Evolutionary conservation across 1,140 invertebrate genomes (phyloP).

Genomic region (Philopotamus ludificatus): DNA sequence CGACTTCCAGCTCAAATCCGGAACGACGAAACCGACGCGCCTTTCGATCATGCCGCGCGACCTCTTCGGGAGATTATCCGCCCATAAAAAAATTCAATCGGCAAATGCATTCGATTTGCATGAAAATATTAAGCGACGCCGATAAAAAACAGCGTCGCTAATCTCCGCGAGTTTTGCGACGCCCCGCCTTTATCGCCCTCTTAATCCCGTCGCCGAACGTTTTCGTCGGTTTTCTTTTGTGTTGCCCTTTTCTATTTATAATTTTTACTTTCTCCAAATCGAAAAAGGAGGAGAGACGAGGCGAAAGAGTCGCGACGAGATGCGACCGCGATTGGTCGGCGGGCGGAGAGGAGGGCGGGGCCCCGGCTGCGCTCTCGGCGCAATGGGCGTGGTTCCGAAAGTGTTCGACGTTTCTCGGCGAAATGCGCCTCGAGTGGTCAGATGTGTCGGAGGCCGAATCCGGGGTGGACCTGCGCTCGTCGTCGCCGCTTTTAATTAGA

Average conservation of each 20-base stretch:
- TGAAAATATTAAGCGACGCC: too few relatives aligned
- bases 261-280: neutral
- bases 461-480: neutral
- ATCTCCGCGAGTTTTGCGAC: neutral
- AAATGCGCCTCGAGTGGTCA: neutral
- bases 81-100: too few relatives aligned
- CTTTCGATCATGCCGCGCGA: neutral
- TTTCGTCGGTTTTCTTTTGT: too few relatives aligned
- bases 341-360: neutral
- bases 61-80: too few relatives aligned
- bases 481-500: too few relatives aligned
- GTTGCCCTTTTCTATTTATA: neutral
- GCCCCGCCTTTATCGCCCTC: neutral
- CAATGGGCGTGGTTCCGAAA: conserved; percentile 3
- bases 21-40: neutral
- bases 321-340: neutral
- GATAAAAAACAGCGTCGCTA: too few relatives aligned
- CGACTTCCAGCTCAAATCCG: neutral
- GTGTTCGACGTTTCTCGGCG: neutral
- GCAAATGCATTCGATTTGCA: too few relatives aligned
- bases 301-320: neutral
- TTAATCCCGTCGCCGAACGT: neutral
- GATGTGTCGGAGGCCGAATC: neutral
- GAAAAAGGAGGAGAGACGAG: too few relatives aligned
- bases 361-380: neutral